A percentile compares a stretch with the other conserved stretches of the same genome.
phyloP scores from a whole-genome alignment of 2,113 vertebrate genomes.

The Dasyornis broadbenti region DNA sequence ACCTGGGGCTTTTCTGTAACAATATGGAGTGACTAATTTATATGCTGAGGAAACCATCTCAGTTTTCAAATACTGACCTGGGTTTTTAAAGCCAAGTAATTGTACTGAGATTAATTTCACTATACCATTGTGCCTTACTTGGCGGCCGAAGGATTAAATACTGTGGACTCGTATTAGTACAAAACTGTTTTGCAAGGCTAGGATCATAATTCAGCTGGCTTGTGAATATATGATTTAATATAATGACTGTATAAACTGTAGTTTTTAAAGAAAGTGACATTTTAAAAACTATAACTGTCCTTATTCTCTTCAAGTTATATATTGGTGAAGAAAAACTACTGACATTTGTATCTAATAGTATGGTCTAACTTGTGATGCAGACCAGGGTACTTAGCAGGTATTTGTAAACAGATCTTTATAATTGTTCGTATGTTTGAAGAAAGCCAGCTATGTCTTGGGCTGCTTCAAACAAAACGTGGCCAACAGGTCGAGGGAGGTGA shows the following conservation, averaged over 20 bases:
- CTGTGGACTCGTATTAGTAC: neutral
- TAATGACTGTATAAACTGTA: neutral
- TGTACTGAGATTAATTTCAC: neutral
- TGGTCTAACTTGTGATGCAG: neutral
- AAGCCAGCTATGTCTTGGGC: neutral
- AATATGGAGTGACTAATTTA: neutral
- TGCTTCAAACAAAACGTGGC: neutral
- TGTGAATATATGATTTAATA: neutral
- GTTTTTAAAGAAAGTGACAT: neutral
- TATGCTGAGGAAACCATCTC: neutral
- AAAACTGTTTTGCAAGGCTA: neutral
- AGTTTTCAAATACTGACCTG: neutral
- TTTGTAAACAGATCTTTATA: neutral
- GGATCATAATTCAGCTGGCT: neutral
- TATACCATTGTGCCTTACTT: neutral
- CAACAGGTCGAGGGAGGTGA: neutral
- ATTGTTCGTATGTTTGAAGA: neutral
- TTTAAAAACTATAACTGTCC: neutral
- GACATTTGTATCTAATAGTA: neutral
- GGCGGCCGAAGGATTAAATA: neutral
- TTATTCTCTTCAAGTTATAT: neutral
- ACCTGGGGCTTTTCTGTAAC: neutral
- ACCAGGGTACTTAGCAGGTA: neutral
- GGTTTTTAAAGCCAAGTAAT: neutral
- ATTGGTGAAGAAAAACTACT: neutral